A percentile compares a stretch with the other conserved stretches of the same genome.
phyloP scores from a whole-genome alignment of 2,113 vertebrate species.

The Heterochromis multidens region DNA sequence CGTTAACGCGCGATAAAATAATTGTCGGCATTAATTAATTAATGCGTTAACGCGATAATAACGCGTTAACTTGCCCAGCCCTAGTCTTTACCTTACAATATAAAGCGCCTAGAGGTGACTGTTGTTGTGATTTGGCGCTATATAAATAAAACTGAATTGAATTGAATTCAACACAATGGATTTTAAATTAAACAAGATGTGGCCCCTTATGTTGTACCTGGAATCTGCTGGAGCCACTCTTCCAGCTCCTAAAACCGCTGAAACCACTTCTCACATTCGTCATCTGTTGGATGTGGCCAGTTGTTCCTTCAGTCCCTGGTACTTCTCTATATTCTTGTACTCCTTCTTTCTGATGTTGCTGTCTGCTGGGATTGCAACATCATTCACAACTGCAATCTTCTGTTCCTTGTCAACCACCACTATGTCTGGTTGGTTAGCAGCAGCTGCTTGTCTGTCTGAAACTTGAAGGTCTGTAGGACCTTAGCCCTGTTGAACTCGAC shows the following conservation, averaged over 20 bases:
- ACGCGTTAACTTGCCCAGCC: too few species aligned
- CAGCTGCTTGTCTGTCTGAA: not conserved
- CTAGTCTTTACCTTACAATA: too few species aligned
- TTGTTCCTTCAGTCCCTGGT: not conserved
- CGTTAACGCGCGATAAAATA: too few species aligned
- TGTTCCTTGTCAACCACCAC: not conserved
- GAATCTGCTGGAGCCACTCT: not conserved
- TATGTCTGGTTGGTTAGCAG: not conserved
- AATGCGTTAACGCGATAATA: too few species aligned
- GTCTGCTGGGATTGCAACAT: not conserved
- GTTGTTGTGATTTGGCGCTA: too few species aligned
- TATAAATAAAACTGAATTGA: too few species aligned
- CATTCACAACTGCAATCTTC: not conserved
- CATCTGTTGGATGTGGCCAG: not conserved
- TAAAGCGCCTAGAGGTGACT: too few species aligned
- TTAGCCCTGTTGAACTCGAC: not conserved
- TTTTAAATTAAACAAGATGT: not conserved
- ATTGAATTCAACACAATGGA: not conserved
- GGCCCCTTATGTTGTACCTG: not conserved
- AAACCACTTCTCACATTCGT: not conserved
- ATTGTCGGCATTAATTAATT: too few species aligned
- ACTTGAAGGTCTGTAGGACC: not conserved
- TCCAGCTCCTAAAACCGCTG: rapidly evolving
- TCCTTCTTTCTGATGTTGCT: not conserved
- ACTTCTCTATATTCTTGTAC: not conserved